phyloP scores from a whole-genome alignment of 2,888 invertebrate species.

The Lasioglossum pauxillum region DNA sequence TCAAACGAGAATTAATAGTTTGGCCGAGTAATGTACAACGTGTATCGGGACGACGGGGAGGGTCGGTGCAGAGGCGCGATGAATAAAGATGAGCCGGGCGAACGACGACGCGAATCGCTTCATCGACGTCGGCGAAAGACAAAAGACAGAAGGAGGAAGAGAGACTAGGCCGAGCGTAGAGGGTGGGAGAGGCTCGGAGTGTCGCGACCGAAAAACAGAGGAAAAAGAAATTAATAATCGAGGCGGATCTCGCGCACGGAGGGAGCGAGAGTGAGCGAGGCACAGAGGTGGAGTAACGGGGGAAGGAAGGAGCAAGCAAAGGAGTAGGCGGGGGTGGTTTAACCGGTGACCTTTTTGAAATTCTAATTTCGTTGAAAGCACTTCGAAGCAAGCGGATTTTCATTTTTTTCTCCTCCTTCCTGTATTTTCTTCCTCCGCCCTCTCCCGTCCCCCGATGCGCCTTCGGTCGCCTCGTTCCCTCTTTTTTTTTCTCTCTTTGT shows the following conservation, averaged over 20 bases:
- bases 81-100: slow-evolving; percentile 70
- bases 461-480: neutral
- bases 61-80: slow-evolving; percentile 52
- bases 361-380: slow-evolving; percentile 70
- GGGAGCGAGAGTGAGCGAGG: neutral
- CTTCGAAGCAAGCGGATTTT: slow-evolving; percentile 63
- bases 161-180: neutral
- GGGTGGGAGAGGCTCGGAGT: neutral
- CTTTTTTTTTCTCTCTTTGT: neutral
- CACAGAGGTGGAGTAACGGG: neutral
- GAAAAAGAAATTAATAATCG: slow-evolving; percentile 70
- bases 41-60: slow-evolving; percentile 39
- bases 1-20: slow-evolving; percentile 73
- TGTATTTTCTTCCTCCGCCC: neutral
- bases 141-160: slow-evolving; percentile 39
- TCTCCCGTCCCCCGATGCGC: neutral
- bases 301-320: neutral
- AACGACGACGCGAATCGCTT: slow-evolving; percentile 62
- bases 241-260: slow-evolving; percentile 27
- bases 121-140: slow-evolving; percentile 59
- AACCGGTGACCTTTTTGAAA: slow-evolving; percentile 66
- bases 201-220: slow-evolving; percentile 15
- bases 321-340: slow-evolving; percentile 22
- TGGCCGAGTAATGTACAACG: slow-evolving; percentile 66
- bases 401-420: slow-evolving; percentile 40